Conservation (phyloP, 1,140 invertebrate genomes). For the Brachionus paranguensis region DNA sequence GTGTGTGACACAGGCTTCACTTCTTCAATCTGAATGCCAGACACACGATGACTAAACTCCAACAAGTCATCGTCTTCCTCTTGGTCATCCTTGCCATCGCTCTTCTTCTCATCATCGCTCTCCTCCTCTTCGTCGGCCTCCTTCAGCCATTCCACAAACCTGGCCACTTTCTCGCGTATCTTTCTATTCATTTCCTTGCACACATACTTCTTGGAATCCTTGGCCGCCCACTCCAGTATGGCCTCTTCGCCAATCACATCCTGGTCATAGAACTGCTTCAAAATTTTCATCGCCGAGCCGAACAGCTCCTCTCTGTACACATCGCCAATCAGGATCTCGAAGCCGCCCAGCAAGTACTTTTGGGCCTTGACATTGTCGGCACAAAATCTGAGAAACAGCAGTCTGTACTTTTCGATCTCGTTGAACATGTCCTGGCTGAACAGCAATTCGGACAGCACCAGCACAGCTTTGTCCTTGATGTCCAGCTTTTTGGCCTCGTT, state of each 20-base stretch:
- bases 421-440: slow-evolving; percentile 76
- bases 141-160: slow-evolving; percentile 90
- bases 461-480: slow-evolving; percentile 82
- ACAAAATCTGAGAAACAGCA: slow-evolving; percentile 59
- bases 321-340: slow-evolving; percentile 80
- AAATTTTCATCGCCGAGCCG: slow-evolving; percentile 77
- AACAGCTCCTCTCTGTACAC: slow-evolving; percentile 72
- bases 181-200: slow-evolving; percentile 80
- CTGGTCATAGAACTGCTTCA: slow-evolving; percentile 85
- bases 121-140: slow-evolving; percentile 86
- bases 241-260: slow-evolving; percentile 91
- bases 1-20: not conserved
- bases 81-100: not conserved
- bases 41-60: slow-evolving; percentile 27
- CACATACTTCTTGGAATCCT: slow-evolving; percentile 85
- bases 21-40: slow-evolving; percentile 13
- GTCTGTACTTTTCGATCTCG: slow-evolving; percentile 62
- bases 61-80: slow-evolving; percentile 63
- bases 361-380: slow-evolving; percentile 67
- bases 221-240: slow-evolving; percentile 86
- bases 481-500: slow-evolving; percentile 90
- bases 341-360: slow-evolving; percentile 84
- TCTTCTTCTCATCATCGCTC: slow-evolving; percentile 50
- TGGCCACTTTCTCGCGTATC: slow-evolving; percentile 81
- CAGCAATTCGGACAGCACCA: slow-evolving; percentile 84